These are phyloP conservation scores for Bellardia pandia DNA, from an alignment of 2,888 invertebrate genomes.

Conservation along the genomic window DNA sequence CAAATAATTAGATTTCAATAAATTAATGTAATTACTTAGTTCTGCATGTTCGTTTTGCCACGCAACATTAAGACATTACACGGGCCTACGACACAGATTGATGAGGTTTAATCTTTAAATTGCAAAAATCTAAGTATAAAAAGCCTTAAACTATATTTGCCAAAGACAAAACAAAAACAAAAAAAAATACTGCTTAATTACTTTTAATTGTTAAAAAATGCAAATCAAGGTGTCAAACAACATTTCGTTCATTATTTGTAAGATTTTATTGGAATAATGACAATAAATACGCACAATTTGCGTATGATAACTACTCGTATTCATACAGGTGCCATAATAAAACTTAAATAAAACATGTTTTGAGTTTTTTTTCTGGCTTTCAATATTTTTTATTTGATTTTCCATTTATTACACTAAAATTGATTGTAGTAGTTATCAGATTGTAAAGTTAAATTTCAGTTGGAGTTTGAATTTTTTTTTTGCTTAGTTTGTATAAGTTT, in stretches of 20 bases:
- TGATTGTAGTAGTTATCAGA: constrained; percentile 67
- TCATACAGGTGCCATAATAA: constrained; percentile 67
- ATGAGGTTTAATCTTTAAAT: background rate
- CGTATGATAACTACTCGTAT: constrained; percentile 71
- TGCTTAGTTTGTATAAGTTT: background rate
- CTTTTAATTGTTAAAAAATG: constrained; percentile 69
- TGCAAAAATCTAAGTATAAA: constrained; percentile 12
- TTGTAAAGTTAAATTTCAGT: constrained; percentile 59
- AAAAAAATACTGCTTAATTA: constrained; percentile 47
- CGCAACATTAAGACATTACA: constrained; percentile 37
- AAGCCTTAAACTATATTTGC: constrained; percentile 51
- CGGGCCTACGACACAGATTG: constrained; percentile 18
- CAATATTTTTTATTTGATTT: background rate
- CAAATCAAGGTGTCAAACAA: constrained; percentile 71
- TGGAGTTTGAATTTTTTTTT: constrained; percentile 29
- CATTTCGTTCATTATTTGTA: constrained; percentile 69
- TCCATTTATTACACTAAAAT: constrained; percentile 40
- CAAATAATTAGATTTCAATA: too few relatives aligned
- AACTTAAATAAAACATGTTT: constrained; percentile 58
- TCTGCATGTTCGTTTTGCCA: too few relatives aligned
- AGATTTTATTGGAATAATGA: constrained; percentile 68
- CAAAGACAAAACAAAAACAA: constrained; percentile 12
- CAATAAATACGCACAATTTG: constrained; percentile 76
- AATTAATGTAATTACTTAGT: too few relatives aligned
- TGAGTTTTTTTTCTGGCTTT: constrained; percentile 38